phyloP scores from a whole-genome alignment of 2,113 vertebrate genomes.

The Cercopithecus mona region DNA sequence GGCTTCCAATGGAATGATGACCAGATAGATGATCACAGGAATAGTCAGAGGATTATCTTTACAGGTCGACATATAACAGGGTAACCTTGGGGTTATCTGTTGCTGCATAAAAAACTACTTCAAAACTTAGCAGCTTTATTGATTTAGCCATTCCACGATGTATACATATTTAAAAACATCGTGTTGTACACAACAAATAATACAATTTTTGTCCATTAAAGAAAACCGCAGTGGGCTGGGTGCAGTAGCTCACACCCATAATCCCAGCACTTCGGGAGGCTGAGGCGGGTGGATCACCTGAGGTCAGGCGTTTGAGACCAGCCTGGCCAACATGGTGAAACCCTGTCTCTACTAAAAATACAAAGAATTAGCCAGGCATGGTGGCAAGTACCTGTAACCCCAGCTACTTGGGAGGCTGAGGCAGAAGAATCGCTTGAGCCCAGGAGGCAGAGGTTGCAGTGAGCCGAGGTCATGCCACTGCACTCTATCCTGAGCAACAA shows the following conservation, averaged over 20 bases:
- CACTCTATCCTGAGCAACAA: background rate
- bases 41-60: background rate
- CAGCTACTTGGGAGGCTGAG: background rate
- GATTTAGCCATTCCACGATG: background rate
- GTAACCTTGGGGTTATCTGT: background rate
- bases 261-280: too few species aligned
- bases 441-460: background rate
- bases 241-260: too few species aligned
- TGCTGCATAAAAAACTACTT: background rate
- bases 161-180: background rate
- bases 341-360: background rate
- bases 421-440: background rate
- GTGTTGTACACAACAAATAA: background rate
- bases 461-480: background rate
- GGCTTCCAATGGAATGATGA: background rate
- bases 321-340: background rate
- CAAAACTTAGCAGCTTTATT: background rate
- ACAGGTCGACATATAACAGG: background rate
- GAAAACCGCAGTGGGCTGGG: background rate
- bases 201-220: background rate
- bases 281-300: too few species aligned
- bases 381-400: background rate
- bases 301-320: background rate
- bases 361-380: background rate
- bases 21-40: background rate